These are phyloP conservation scores for Ciconia maguari DNA, from an alignment of 2,113 vertebrate genomes.

Conservation along the genomic window DNA sequence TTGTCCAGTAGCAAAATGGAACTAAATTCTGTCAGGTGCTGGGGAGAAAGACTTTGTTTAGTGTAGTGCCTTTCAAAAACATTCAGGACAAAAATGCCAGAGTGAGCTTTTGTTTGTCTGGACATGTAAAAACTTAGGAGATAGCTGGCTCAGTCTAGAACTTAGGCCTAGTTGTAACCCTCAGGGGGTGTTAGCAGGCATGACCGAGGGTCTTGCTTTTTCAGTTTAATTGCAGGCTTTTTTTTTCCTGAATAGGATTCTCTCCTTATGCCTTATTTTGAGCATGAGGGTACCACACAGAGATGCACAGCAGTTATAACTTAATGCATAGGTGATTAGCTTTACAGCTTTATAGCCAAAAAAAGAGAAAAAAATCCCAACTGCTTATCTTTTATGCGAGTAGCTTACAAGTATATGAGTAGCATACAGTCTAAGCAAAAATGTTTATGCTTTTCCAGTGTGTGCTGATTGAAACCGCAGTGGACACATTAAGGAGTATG, in stretches of 20 bases:
- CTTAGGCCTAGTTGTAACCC: background rate
- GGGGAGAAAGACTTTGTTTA: background rate
- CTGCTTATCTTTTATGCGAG: background rate
- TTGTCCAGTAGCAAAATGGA: background rate
- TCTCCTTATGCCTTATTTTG: background rate
- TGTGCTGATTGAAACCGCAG: background rate
- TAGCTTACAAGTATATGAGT: background rate
- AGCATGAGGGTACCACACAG: background rate
- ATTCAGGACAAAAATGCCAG: background rate
- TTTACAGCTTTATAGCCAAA: background rate
- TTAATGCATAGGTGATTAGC: background rate
- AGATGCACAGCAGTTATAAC: background rate
- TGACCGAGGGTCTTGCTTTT: background rate
- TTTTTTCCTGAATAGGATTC: background rate
- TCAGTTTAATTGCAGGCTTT: background rate
- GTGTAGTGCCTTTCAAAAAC: background rate
- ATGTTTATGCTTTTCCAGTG: background rate
- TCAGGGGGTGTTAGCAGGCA: rapidly evolving
- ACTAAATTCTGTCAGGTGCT: background rate
- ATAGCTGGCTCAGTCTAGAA: background rate
- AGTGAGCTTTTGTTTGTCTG: background rate
- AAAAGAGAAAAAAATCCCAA: background rate
- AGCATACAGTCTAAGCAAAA: background rate
- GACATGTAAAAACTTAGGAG: background rate
- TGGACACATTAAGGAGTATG: background rate